Evolutionary conservation across 2,113 vertebrate genomes (phyloP).

Genomic region (Oriolus oriolus): DNA sequence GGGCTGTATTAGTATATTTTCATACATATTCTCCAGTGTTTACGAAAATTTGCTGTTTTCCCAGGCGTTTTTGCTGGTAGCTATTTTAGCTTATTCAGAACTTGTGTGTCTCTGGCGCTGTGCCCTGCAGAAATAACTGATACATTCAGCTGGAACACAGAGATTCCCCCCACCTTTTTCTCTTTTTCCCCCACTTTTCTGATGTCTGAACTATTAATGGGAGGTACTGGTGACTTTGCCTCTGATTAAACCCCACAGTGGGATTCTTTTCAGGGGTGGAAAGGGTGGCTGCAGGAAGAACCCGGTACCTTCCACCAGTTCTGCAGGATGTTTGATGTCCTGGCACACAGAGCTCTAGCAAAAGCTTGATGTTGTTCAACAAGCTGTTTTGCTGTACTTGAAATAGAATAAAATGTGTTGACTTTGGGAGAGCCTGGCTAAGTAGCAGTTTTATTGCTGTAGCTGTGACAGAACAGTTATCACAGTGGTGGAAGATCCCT

Average conservation of each 20-base stretch:
- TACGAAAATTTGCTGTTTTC: neutral
- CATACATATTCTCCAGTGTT: neutral
- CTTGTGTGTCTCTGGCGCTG: neutral
- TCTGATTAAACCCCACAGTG: neutral
- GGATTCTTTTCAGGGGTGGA: neutral
- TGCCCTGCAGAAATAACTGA: neutral
- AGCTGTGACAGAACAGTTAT: neutral
- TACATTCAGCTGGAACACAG: neutral
- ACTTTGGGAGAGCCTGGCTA: neutral
- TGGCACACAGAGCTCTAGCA: neutral
- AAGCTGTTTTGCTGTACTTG: neutral
- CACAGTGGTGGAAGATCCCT: neutral
- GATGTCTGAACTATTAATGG: neutral
- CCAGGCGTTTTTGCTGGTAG: neutral
- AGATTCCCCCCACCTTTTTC: neutral
- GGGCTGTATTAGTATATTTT: neutral
- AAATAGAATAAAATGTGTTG: neutral
- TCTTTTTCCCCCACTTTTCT: accelerated
- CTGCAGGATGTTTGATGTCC: neutral
- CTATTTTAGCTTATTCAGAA: neutral
- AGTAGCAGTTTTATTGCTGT: neutral
- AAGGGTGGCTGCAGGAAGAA: neutral
- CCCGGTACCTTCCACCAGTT: neutral
- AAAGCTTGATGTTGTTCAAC: neutral
- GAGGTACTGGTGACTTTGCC: neutral